These are phyloP conservation scores for Craterocephalus amniculus DNA, from an alignment of 2,797 vertebrate genomes.

Conservation along the genomic window DNA sequence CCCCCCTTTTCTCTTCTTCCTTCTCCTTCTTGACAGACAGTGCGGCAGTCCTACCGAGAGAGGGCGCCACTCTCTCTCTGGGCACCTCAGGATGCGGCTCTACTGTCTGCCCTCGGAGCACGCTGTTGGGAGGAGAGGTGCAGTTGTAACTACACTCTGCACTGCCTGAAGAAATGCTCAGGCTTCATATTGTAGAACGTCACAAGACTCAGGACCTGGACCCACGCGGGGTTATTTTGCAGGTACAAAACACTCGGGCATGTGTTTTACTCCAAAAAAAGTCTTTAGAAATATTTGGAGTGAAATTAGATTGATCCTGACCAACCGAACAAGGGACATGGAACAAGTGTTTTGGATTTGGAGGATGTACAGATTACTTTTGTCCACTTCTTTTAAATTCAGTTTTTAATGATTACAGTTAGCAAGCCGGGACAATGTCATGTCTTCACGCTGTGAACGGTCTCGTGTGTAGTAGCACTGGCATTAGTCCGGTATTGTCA, in stretches of 20 bases:
- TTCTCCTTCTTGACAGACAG: conserved; percentile 60
- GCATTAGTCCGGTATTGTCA: conserved; percentile 83
- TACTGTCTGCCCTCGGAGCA: conserved; percentile 74
- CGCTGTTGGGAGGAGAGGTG: conserved; percentile 84
- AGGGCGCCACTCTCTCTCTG: conserved; percentile 67
- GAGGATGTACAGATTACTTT: conserved; percentile 58
- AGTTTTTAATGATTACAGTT: conserved; percentile 60
- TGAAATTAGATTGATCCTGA: conserved; percentile 55
- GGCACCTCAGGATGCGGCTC: conserved; percentile 65
- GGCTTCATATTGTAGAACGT: conserved; percentile 82
- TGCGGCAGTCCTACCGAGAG: conserved; percentile 68
- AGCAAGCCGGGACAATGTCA: conserved; percentile 77
- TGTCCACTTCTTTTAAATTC: conserved; percentile 59
- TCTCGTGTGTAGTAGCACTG: conserved; percentile 58
- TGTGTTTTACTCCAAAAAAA: conserved; percentile 64
- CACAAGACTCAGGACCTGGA: conserved; percentile 82
- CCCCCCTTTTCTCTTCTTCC: conserved; percentile 60
- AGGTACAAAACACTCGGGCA: conserved; percentile 58
- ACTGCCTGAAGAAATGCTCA: conserved; percentile 73
- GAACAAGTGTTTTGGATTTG: conserved; percentile 60
- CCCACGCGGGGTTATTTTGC: conserved; percentile 61
- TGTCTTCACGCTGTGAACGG: conserved; percentile 59
- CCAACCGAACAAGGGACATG: conserved; percentile 54
- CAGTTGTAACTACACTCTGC: conserved; percentile 83
- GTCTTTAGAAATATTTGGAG: conserved; percentile 53